Percentiles rank a stretch among this genome's conserved stretches.
Conservation (phyloP, 2,888 invertebrate genomes). For the Stenodera caucasica region DNA sequence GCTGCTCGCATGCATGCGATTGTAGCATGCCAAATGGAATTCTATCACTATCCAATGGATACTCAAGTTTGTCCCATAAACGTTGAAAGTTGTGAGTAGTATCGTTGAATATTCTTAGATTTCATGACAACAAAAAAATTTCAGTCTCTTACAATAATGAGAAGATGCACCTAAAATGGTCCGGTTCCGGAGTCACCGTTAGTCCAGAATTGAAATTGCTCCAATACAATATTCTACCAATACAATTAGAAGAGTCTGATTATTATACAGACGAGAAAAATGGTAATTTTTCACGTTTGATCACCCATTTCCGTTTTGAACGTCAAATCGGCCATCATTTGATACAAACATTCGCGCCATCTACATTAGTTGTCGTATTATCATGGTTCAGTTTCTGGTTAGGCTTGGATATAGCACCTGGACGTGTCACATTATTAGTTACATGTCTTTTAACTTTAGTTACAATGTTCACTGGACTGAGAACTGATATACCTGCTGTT, state of each 20-base stretch:
- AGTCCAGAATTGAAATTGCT: conserved; percentile 78
- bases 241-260: conserved; percentile 71
- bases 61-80: conserved; percentile 82
- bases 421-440: conserved; percentile 76
- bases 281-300: conserved; percentile 76
- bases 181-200: conserved; percentile 72
- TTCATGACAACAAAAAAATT: no score
- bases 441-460: conserved; percentile 84
- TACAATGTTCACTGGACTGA: conserved; percentile 82
- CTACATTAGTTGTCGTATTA: conserved; percentile 77
- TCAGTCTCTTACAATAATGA: conserved; percentile 82
- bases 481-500: conserved; percentile 82
- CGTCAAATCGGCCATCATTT: conserved; percentile 83
- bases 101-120: no score
- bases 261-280: conserved; percentile 77
- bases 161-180: conserved; percentile 76
- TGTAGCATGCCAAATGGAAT: conserved; percentile 86
- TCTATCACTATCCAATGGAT: conserved; percentile 84
- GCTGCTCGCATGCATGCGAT: conserved; percentile 83
- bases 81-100: conserved; percentile 79
- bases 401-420: conserved; percentile 81
- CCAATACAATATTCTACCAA: conserved; percentile 76
- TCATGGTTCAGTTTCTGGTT: conserved; percentile 90
- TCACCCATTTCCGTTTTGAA: conserved; percentile 79
- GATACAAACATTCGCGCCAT: conserved; percentile 84